Conservation (phyloP, 2,888 invertebrate species). For the Suillia variegata region DNA sequence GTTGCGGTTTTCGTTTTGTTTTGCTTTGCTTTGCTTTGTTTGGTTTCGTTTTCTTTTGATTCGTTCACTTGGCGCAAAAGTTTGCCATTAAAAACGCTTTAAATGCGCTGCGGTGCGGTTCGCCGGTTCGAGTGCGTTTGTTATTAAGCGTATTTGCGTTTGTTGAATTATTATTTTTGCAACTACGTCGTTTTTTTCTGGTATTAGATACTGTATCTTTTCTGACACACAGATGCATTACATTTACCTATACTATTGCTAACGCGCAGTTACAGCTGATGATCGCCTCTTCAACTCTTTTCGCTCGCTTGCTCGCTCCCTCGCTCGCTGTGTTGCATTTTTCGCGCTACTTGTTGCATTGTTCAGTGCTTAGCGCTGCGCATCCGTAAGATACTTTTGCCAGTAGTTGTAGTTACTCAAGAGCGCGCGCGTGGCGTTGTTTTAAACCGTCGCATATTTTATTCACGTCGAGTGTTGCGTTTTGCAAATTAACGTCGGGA, state of each 20-base stretch:
- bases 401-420: conserved; percentile 50
- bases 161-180: conserved; percentile 23
- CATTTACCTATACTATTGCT: conserved; percentile 35
- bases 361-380: no score
- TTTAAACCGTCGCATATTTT: no score
- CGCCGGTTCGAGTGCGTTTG: conserved; percentile 1
- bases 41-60: background rate
- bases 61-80: background rate
- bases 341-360: conserved; percentile 31
- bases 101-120: background rate
- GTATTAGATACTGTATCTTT: conserved; percentile 32
- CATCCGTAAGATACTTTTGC: conserved; percentile 44
- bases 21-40: conserved; percentile 8
- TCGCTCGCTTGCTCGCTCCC: conserved; percentile 37
- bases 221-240: conserved; percentile 3
- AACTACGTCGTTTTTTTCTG: conserved; percentile 9
- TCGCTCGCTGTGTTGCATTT: conserved; percentile 17
- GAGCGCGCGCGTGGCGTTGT: conserved; percentile 51
- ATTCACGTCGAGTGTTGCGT: conserved; percentile 11
- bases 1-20: conserved; percentile 7
- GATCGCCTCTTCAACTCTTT: background rate
- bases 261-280: conserved; percentile 13
- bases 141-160: conserved; percentile 4
- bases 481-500: conserved; percentile 40
- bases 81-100: background rate